Evolutionary conservation across 2,888 invertebrate genomes (phyloP).

Genomic region (Philopedon plagiatum): DNA sequence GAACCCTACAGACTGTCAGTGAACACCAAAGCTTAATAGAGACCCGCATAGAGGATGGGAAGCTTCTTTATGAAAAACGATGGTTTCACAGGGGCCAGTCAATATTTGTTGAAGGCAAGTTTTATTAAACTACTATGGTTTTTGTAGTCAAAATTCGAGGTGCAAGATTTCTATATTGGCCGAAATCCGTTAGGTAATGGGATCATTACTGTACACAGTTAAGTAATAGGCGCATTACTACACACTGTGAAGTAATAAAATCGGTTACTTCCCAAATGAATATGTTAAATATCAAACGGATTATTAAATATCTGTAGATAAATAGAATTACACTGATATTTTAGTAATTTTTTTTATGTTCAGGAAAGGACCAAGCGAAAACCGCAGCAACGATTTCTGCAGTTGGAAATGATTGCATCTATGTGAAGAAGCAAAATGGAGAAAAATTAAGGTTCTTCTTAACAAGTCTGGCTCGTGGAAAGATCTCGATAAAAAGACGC

Average conservation of each 20-base stretch:
- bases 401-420: constrained; percentile 93
- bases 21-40: constrained; percentile 73
- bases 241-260: too few species aligned
- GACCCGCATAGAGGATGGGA: constrained; percentile 94
- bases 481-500: constrained; percentile 88
- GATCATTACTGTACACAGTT: too few species aligned
- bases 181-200: too few species aligned
- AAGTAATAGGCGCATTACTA: too few species aligned
- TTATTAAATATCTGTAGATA: too few species aligned
- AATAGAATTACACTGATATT: too few species aligned
- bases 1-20: constrained; percentile 24
- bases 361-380: constrained; percentile 87
- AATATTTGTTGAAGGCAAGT: constrained; percentile 73
- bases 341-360: constrained; percentile 64
- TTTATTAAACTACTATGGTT: too few species aligned
- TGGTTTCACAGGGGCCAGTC: constrained; percentile 97
- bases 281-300: too few species aligned
- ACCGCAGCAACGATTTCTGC: constrained; percentile 93
- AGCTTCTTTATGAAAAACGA: constrained; percentile 91
- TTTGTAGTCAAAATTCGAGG: too few species aligned
- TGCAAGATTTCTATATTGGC: too few species aligned
- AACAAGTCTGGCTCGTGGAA: constrained; percentile 88
- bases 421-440: constrained; percentile 89
- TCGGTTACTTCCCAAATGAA: too few species aligned
- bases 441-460: constrained; percentile 88